Base-by-base conservation (phyloP, 1,140 invertebrate genomes). In the Hycleus cichorii region DNA sequence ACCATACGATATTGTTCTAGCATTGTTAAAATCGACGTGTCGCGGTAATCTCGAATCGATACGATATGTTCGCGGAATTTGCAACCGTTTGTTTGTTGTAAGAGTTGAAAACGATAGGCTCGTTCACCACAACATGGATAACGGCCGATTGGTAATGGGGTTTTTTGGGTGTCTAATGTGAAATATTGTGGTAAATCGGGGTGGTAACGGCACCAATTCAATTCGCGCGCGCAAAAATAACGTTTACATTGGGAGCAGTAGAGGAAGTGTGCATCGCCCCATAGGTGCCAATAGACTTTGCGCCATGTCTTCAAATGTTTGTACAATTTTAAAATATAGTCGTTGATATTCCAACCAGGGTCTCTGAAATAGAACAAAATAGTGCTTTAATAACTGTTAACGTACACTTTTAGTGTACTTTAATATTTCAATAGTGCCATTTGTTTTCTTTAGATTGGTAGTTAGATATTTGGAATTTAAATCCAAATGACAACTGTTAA, bases 231-330 rank as follows among this genome's bases (percentile, higher is more conserved):
- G 0, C 89, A 84, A 69, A 91, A 93, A 67, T 85, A 84, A 12
- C 77, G 80, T 63, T 87, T 83, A 65, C 90, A 93, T 0, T 81
- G 80, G 38, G 79, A 80, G 65, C 91, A 93, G 50, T 81, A 83
- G 6, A 92, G 72, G 73, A 88, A 91, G 73, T 93, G 90, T 59
- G 87, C 86, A 66, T 90, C 84, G 0, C 89, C 90, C 93, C 93
- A 96, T 8, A 96, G 74, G 49, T 88, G 81, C 93, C 93, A 97
- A 75, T 95, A 96, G 1, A 95, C 90, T 69, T 87, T 88, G 0
- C 90, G 77, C 93, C 93, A 96, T 0, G 85, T 86, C 59, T 88
- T 88, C 39, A 93, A 76, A 63, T 91, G 85, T 6, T 81, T 81
- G 66, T 89, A 86, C 12, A 95, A 72, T 59, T 83, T 80, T 7